Base-by-base conservation (phyloP, 2,797 vertebrate species). In the Microctenopoma lineatum region DNA sequence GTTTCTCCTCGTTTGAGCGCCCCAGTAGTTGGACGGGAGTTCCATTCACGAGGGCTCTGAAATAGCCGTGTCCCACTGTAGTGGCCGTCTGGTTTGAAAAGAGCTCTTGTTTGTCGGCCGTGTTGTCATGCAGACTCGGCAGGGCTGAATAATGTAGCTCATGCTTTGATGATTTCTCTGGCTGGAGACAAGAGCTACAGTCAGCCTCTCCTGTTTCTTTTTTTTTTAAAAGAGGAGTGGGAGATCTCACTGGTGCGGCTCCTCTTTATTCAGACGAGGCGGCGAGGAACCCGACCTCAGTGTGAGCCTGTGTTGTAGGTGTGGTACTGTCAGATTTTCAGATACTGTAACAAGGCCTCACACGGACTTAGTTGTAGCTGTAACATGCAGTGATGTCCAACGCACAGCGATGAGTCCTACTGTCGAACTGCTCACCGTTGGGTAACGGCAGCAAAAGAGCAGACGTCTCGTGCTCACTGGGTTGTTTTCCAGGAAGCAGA, bases 121-220 rank as follows among this genome's bases (percentile, higher is more conserved):
- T 87, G 87, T 91, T 90, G 88, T 91, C 84, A 89, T 87, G 88
- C 89, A 89, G 84, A 89, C 85, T 88, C 78, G 59, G 81, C 81
- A 85, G 66, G 83, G 73, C 84, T 88, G 90, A 87, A 91, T 90
- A 89, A 89, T 90, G 80, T 83, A 88, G 84, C 84, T 84, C 83
- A 80, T 80, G 85, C 89, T 90, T 87, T 89, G 89, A 90, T 90
- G 80, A 87, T 90, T 90, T 86, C 80, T 82, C 78, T 84, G 80
- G 80, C 80, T 80, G 76, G 84, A 90, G 86, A 87, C 91, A 87
- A 85, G 80, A 87, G 88, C 86, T 88, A 83, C 79, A 84, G 84
- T 87, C 83, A 82, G 81, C 71, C 69, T 77, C 73, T 70, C 75
- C 70, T 75, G 21, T 3, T 59, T 25, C 12, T 39, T 51, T 60